A percentile compares a stretch with the other conserved stretches of the same genome.
These are phyloP conservation scores for Nasonia giraulti DNA, from an alignment of 1,140 invertebrate species.

Conservation along the genomic window DNA sequence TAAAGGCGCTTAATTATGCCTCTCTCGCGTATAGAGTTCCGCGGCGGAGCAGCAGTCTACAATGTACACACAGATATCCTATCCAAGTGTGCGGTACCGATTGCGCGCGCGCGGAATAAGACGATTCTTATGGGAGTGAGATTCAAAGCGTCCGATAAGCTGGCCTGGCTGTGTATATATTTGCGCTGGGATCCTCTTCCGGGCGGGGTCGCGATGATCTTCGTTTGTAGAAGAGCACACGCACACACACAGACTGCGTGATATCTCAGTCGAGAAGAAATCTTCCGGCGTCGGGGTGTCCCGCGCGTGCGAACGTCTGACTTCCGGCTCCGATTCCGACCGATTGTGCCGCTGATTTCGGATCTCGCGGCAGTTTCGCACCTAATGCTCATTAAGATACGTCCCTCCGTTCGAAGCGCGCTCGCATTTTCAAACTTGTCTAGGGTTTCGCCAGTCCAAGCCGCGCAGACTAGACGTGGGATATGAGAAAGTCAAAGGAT, in stretches of 20 bases:
- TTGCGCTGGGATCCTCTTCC: background rate
- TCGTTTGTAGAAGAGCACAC: background rate
- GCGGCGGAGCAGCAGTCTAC: background rate
- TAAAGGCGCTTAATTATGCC: conserved; percentile 64
- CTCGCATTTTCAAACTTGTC: background rate
- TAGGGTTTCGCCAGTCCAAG: background rate
- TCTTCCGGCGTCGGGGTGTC: background rate
- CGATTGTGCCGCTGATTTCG: conserved; percentile 1
- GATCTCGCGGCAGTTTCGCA: conserved; percentile 23
- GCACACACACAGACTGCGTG: background rate
- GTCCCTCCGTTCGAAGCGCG: background rate
- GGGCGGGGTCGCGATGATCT: background rate
- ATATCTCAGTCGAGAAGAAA: background rate
- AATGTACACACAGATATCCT: background rate
- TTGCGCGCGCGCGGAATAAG: conserved; percentile 13
- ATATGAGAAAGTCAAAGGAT: background rate
- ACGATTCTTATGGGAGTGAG: conserved; percentile 51
- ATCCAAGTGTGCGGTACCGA: background rate
- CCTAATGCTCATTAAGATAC: conserved; percentile 39
- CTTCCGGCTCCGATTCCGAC: conserved; percentile 16
- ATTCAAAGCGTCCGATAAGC: conserved; percentile 56
- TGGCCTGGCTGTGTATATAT: background rate
- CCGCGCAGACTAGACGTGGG: too few relatives aligned
- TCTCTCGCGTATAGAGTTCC: background rate
- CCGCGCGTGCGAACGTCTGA: conserved; percentile 2